Percentiles rank a stretch among this genome's conserved stretches.
Conservation (phyloP, 2,888 invertebrate genomes). For the Synergus laeviventris region DNA sequence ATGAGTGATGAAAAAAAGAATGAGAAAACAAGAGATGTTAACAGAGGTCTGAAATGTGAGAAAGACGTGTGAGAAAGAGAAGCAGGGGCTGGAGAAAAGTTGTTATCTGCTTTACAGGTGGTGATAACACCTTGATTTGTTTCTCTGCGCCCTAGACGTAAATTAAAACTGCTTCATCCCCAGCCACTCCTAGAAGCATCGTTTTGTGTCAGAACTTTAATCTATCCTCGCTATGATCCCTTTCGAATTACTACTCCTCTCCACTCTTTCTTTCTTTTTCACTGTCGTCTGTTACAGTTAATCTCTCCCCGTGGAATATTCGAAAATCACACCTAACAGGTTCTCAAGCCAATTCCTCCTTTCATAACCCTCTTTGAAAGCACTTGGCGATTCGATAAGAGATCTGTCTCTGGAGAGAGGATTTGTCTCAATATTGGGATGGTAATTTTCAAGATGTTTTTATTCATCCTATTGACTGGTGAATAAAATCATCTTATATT, state of each 20-base stretch:
- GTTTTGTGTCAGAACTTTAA: conserved; percentile 68
- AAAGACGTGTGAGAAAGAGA: conserved; percentile 53
- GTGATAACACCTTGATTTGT: conserved; percentile 74
- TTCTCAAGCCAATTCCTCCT: neutral
- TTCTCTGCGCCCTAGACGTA: conserved; percentile 67
- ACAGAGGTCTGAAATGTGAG: conserved; percentile 43
- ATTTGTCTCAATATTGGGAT: conserved; percentile 7
- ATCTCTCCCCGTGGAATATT: neutral
- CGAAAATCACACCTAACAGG: conserved; percentile 11
- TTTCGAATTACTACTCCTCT: neutral
- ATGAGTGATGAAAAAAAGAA: conserved; percentile 47
- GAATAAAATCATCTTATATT: neutral
- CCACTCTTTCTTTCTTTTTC: neutral
- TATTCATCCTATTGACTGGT: neutral
- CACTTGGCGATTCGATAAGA: neutral
- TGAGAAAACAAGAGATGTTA: conserved; percentile 45
- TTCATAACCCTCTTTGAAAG: conserved; percentile 14
- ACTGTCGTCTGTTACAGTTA: conserved; percentile 4
- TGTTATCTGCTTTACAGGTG: conserved; percentile 72
- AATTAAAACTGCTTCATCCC: conserved; percentile 70
- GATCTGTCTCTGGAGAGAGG: neutral
- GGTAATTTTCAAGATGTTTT: neutral
- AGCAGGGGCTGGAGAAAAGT: conserved; percentile 68
- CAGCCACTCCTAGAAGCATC: conserved; percentile 63
- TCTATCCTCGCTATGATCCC: conserved; percentile 61